Percentiles rank a stretch among this genome's conserved stretches.
These are phyloP conservation scores for Gymnopithys bicolor DNA, from an alignment of 2,797 vertebrate species.

Conservation along the genomic window DNA sequence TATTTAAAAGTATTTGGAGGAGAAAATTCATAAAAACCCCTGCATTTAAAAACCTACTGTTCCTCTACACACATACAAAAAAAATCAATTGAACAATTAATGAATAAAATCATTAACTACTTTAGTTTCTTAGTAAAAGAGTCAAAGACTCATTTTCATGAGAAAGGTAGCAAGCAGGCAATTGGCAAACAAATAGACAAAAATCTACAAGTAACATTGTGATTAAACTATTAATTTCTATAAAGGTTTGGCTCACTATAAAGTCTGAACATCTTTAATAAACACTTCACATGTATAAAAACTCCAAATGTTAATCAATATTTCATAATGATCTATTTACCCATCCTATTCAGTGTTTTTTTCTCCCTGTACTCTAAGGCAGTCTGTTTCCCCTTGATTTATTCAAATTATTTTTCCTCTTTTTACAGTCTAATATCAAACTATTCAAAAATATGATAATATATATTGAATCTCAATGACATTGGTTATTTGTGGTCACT, in stretches of 20 bases:
- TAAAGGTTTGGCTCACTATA: background rate
- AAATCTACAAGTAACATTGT: background rate
- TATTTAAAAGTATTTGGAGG: background rate
- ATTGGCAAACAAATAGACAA: background rate
- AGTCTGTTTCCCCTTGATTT: background rate
- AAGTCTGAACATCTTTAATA: background rate
- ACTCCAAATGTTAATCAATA: background rate
- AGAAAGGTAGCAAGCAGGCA: background rate
- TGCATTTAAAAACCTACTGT: background rate
- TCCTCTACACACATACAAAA: background rate
- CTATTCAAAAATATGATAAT: background rate
- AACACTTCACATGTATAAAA: background rate
- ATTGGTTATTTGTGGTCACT: background rate
- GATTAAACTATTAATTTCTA: background rate
- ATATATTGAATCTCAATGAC: background rate
- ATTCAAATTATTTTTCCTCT: background rate
- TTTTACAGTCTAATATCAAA: background rate
- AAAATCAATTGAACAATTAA: background rate
- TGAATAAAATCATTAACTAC: background rate
- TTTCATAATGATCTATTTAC: slow-evolving; percentile 4
- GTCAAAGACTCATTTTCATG: background rate
- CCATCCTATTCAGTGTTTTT: background rate
- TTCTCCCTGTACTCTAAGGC: background rate
- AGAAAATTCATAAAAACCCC: background rate
- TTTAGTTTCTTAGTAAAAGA: background rate